Percentiles rank a stretch among this genome's conserved stretches.
phyloP scores from a whole-genome alignment of 2,797 vertebrate genomes.

The Cossypha polioptera region DNA sequence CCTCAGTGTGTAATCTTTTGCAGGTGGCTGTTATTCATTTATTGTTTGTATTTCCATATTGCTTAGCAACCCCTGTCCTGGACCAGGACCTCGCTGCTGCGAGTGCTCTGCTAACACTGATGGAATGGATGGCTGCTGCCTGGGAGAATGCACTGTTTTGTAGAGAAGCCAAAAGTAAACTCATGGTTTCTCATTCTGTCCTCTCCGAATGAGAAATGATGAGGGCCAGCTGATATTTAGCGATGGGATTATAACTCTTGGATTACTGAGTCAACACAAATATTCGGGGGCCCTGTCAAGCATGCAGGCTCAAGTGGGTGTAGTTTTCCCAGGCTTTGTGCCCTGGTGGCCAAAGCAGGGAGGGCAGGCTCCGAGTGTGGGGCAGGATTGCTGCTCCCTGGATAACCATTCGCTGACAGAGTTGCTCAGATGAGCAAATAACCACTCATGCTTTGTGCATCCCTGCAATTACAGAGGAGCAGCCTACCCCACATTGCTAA shows the following conservation, averaged over 20 bases:
- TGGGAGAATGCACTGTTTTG: neutral
- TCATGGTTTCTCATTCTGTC: conserved; percentile 20
- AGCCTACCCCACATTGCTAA: neutral
- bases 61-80: conserved; percentile 55
- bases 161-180: conserved; percentile 3
- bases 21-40: conserved; percentile 42
- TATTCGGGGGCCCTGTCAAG: neutral
- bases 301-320: neutral
- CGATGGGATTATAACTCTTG: neutral
- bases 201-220: neutral
- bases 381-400: neutral
- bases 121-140: neutral
- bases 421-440: neutral
- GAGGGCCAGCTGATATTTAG: neutral
- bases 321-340: neutral
- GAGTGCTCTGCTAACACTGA: neutral
- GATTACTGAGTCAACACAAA: conserved; percentile 7
- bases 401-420: neutral
- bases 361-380: neutral
- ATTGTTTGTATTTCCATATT: conserved; percentile 66
- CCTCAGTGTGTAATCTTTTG: conserved; percentile 28
- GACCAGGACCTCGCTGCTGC: neutral
- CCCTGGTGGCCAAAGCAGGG: neutral
- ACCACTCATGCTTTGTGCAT: neutral
- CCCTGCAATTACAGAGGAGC: neutral